Conservation (phyloP, 2,797 vertebrate genomes). For the Lindbergichthys nudifrons region DNA sequence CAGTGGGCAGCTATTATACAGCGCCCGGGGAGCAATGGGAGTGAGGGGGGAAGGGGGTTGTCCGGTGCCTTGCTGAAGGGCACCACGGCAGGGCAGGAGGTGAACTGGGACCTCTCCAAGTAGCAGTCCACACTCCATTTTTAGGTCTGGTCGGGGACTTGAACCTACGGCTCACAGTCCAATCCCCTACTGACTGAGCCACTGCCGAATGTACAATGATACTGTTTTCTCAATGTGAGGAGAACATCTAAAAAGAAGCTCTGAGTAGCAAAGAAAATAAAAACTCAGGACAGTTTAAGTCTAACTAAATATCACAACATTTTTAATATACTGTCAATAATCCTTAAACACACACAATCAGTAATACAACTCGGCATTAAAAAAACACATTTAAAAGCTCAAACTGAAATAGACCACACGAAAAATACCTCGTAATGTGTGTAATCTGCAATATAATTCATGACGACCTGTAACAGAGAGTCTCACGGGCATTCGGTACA, state of each 20-base stretch:
- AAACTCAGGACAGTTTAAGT: constrained; percentile 4
- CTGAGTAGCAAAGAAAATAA: neutral
- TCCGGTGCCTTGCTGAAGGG: too few species aligned
- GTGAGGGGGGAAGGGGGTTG: too few species aligned
- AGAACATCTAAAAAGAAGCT: neutral
- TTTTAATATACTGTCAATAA: neutral
- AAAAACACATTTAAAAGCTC: constrained; percentile 29
- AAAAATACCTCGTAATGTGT: constrained; percentile 40
- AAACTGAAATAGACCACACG: constrained; percentile 22
- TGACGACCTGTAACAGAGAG: constrained; percentile 24
- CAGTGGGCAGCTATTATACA: too few species aligned
- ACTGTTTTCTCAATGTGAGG: constrained; percentile 25
- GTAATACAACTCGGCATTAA: constrained; percentile 7
- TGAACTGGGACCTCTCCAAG: too few species aligned
- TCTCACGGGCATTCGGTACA: constrained; percentile 32
- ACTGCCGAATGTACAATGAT: constrained; percentile 9
- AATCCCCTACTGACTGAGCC: too few species aligned
- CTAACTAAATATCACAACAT: constrained; percentile 25
- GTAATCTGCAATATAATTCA: constrained; percentile 49
- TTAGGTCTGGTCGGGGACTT: too few species aligned
- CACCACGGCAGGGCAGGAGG: too few species aligned
- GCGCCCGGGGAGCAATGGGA: too few species aligned
- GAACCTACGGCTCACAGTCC: too few species aligned
- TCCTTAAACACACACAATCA: constrained; percentile 37
- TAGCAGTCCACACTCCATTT: too few species aligned